A percentile compares a stretch with the other conserved stretches of the same genome.
Evolutionary conservation across 2,888 invertebrate species (phyloP).

Genomic region (Synergus laeviventris): DNA sequence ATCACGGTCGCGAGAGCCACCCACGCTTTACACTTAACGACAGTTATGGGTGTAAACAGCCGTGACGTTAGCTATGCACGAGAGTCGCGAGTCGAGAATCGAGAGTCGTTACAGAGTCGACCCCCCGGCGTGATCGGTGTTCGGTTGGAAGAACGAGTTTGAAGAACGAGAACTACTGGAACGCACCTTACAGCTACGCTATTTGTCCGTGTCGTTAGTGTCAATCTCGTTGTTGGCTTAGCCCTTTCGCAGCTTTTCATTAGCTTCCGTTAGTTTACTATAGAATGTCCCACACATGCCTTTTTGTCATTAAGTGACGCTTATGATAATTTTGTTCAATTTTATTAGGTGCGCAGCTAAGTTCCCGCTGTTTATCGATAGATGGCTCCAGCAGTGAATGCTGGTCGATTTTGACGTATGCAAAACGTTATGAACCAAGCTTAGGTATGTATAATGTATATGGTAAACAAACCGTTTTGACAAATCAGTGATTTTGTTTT

Average conservation of each 20-base stretch:
- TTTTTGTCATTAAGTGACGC: no score
- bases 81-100: slow-evolving; percentile 67
- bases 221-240: slow-evolving; percentile 49
- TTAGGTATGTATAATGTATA: no score
- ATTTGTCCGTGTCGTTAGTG: slow-evolving; percentile 61
- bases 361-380: no score
- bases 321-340: no score
- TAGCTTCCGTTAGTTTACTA: not conserved
- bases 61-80: slow-evolving; percentile 65
- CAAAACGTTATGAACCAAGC: no score
- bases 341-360: no score
- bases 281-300: no score
- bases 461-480: no score
- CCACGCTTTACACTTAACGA: slow-evolving; percentile 67
- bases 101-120: slow-evolving; percentile 64
- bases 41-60: slow-evolving; percentile 69
- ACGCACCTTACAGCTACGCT: slow-evolving; percentile 50
- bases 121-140: slow-evolving; percentile 66
- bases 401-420: no score
- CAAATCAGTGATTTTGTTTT: no score
- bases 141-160: slow-evolving; percentile 62
- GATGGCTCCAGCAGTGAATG: no score
- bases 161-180: slow-evolving; percentile 65
- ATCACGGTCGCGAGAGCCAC: slow-evolving; percentile 57
- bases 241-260: not conserved